phyloP scores from a whole-genome alignment of 2,113 vertebrate species.

The Pelecanoides urinatrix region DNA sequence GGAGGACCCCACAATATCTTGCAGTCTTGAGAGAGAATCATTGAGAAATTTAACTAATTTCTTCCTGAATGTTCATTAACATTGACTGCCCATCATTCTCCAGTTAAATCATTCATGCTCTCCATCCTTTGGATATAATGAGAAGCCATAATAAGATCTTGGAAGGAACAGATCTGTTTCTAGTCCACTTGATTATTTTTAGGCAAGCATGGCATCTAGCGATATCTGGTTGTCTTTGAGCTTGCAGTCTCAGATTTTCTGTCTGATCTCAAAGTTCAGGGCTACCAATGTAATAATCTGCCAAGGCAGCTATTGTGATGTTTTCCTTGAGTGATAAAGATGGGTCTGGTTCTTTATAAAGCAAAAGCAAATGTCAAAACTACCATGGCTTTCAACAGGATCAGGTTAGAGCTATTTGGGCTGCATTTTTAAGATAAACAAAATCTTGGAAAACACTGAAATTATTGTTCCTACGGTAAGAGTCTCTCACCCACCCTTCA shows the following conservation, averaged over 20 bases:
- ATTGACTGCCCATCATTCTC: neutral
- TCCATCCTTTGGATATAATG: neutral
- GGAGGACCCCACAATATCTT: neutral
- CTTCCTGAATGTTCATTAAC: neutral
- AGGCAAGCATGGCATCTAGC: neutral
- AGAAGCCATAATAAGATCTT: conserved; percentile 28
- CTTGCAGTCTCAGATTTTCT: neutral
- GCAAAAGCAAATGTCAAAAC: neutral
- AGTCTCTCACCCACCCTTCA: neutral
- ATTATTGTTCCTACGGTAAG: neutral
- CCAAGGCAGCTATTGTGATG: neutral
- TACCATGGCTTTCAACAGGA: neutral
- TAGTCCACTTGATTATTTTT: neutral
- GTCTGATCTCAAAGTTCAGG: neutral
- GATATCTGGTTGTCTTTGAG: neutral
- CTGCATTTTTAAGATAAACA: neutral
- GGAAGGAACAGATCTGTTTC: neutral
- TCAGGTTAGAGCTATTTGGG: neutral
- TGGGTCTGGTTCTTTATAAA: neutral
- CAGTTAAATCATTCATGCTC: conserved; percentile 41
- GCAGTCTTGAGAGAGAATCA: neutral
- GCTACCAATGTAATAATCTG: neutral
- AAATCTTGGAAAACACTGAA: neutral
- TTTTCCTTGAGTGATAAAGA: neutral
- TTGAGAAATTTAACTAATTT: neutral